Conservation (phyloP, 2,888 invertebrate genomes). For the Lucinisca nassula region DNA sequence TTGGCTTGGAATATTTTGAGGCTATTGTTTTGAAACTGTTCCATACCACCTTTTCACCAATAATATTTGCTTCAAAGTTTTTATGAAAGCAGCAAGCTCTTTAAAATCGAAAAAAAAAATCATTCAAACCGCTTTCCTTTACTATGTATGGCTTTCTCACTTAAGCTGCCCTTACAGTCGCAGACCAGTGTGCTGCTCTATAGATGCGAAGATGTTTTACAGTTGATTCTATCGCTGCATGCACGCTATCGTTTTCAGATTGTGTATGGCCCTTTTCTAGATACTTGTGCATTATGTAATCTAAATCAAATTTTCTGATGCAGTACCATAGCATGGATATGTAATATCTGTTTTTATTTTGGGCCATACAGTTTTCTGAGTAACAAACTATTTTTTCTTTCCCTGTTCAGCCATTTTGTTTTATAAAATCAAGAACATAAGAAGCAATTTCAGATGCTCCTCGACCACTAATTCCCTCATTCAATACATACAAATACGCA, state of each 20-base stretch:
- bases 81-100: not conserved
- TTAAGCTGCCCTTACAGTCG: constrained; percentile 10
- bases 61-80: constrained; percentile 15
- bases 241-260: constrained; percentile 27
- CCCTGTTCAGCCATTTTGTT: not conserved
- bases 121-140: not conserved
- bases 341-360: constrained; percentile 23
- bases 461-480: not conserved
- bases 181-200: constrained; percentile 36
- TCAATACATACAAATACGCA: not conserved
- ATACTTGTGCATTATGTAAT: constrained; percentile 3
- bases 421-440: constrained; percentile 19
- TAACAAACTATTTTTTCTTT: constrained; percentile 24
- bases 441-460: constrained; percentile 26
- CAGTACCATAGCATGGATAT: constrained; percentile 28
- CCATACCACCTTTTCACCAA: constrained; percentile 14
- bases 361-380: constrained; percentile 12
- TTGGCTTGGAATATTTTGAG: not conserved
- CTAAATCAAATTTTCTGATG: constrained; percentile 3
- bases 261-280: constrained; percentile 34
- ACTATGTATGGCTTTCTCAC: constrained; percentile 18
- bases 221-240: constrained; percentile 19
- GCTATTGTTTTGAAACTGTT: not conserved
- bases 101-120: constrained; percentile 27
- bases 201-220: constrained; percentile 13